phyloP scores from a whole-genome alignment of 1,140 invertebrate species.

The Rhynchophorus ferrugineus region DNA sequence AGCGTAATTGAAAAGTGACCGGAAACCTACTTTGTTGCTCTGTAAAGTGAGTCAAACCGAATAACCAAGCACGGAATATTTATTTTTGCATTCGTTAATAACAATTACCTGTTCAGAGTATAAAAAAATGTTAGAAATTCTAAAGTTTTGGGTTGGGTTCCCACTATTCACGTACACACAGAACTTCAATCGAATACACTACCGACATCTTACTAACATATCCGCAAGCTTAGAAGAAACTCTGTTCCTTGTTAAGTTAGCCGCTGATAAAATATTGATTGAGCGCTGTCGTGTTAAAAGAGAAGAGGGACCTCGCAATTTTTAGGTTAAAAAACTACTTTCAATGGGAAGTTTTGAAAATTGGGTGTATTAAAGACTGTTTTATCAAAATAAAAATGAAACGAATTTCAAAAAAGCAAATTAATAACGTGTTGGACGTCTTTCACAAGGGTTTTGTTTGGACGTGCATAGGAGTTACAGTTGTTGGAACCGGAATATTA shows the following conservation, averaged over 20 bases:
- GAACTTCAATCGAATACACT: background rate
- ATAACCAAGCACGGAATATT: background rate
- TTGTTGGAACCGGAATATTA: constrained; percentile 42
- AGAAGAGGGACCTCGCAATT: no score
- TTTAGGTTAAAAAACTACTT: no score
- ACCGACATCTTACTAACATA: background rate
- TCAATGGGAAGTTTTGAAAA: no score
- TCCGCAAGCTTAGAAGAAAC: no score
- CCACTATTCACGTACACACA: constrained; percentile 7
- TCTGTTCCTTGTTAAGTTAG: no score
- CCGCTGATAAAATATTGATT: no score
- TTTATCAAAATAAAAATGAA: no score
- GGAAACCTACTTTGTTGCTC: background rate
- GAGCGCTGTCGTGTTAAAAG: no score
- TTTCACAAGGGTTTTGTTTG: constrained; percentile 46
- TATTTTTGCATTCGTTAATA: constrained; percentile 1
- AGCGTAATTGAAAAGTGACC: background rate
- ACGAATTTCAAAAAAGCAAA: background rate
- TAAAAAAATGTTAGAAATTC: constrained; percentile 9
- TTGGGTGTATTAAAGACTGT: no score
- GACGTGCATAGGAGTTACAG: constrained; percentile 44
- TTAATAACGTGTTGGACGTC: constrained; percentile 39
- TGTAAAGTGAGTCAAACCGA: background rate
- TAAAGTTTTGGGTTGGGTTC: constrained; percentile 17
- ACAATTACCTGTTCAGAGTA: constrained; percentile 4